Percentiles rank a stretch among this genome's conserved stretches.
phyloP scores from a whole-genome alignment of 2,113 vertebrate genomes.

The Toxostoma redivivum region DNA sequence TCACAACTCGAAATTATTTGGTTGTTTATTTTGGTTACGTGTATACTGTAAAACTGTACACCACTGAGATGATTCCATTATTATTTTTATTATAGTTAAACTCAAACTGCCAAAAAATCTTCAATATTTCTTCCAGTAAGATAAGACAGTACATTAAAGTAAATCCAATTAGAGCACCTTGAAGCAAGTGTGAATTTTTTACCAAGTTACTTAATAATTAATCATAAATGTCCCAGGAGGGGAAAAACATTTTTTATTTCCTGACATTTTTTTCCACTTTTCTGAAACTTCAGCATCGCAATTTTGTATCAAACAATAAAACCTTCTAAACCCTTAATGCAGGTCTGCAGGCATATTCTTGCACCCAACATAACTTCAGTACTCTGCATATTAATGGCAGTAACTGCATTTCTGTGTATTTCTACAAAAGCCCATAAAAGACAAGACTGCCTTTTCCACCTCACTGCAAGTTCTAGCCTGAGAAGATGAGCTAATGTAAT shows the following conservation, averaged over 20 bases:
- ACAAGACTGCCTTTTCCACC: neutral
- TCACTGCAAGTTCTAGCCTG: neutral
- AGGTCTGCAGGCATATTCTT: neutral
- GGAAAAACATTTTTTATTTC: neutral
- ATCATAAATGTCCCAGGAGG: neutral
- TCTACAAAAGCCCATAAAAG: neutral
- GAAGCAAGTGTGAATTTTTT: constrained; percentile 12
- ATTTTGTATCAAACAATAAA: neutral
- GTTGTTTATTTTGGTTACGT: neutral
- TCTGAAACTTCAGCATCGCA: neutral
- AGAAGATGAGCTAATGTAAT: neutral
- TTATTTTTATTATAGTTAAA: neutral
- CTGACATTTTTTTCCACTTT: neutral
- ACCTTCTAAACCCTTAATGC: neutral
- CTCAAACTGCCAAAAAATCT: neutral
- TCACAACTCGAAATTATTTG: neutral
- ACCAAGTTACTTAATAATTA: constrained; percentile 15
- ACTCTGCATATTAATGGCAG: neutral
- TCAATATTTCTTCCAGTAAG: neutral
- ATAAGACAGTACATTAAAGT: neutral
- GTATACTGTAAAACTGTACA: neutral
- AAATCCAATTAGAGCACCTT: constrained; percentile 2
- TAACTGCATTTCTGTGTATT: constrained; percentile 12
- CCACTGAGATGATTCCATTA: neutral
- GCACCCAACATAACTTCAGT: neutral